A percentile compares a stretch with the other conserved stretches of the same genome.
phyloP scores from a whole-genome alignment of 2,797 vertebrate species.

The Leptodactylus fallax region DNA sequence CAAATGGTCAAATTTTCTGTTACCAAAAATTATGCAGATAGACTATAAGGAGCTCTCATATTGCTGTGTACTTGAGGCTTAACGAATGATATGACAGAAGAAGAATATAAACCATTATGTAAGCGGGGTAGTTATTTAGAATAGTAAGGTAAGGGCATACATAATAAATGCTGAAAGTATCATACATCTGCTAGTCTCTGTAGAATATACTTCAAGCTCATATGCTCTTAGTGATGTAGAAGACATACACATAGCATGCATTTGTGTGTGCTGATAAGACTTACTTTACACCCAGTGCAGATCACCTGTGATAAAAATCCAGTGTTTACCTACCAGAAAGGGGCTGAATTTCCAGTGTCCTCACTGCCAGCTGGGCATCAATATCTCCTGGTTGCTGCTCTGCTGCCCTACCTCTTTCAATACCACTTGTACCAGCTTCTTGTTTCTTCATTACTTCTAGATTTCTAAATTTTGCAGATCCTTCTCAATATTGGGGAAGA shows the following conservation, averaged over 20 bases:
- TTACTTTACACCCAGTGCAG: neutral
- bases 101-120: no score
- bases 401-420: neutral
- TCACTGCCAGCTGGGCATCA: neutral
- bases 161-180: no score
- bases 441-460: neutral
- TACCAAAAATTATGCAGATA: no score
- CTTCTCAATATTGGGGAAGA: no score
- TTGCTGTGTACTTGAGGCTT: no score
- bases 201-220: neutral
- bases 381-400: neutral
- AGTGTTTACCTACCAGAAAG: neutral
- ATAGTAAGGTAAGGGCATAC: no score
- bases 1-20: no score
- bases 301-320: neutral
- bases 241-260: neutral
- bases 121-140: no score
- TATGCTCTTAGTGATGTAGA: neutral
- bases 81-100: no score
- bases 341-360: neutral
- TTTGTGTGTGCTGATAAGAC: no score
- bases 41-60: no score
- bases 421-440: neutral
- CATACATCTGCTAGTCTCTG: no score
- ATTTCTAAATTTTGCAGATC: neutral